These are phyloP conservation scores for Escarpia spicata DNA, from an alignment of 2,888 invertebrate species.

Conservation along the genomic window DNA sequence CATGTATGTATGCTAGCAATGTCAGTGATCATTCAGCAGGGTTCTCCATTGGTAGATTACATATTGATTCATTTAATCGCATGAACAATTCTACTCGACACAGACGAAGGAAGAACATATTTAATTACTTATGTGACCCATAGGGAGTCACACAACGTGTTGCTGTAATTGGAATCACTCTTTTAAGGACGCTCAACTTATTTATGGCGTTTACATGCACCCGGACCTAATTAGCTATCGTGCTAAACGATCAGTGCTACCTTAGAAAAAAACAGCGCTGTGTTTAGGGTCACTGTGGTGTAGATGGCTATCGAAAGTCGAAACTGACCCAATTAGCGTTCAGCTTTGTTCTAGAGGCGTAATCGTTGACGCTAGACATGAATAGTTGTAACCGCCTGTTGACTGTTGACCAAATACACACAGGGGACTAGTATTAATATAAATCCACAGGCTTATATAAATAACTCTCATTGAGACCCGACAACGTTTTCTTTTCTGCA, in stretches of 20 bases:
- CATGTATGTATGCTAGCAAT: too few relatives aligned
- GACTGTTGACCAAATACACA: background rate
- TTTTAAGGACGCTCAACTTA: background rate
- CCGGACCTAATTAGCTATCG: background rate
- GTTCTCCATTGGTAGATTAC: background rate
- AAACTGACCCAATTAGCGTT: background rate
- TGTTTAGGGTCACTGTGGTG: background rate
- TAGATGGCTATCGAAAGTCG: constrained; percentile 4
- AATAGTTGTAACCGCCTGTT: background rate
- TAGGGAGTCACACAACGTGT: background rate
- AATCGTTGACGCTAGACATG: background rate
- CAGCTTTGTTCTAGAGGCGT: background rate
- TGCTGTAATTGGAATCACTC: background rate
- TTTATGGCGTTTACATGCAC: background rate
- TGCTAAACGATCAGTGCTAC: background rate
- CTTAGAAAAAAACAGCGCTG: background rate
- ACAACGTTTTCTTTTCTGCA: background rate
- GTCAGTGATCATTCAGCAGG: background rate
- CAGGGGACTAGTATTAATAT: background rate
- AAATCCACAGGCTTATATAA: background rate
- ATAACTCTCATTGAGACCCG: background rate
- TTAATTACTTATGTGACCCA: background rate
- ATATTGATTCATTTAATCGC: background rate
- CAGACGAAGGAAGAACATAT: background rate
- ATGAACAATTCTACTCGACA: background rate